A percentile compares a stretch with the other conserved stretches of the same genome.
Evolutionary conservation across 1,140 invertebrate genomes (phyloP).

Genomic region (Paramacrobiotus metropolitanus): DNA sequence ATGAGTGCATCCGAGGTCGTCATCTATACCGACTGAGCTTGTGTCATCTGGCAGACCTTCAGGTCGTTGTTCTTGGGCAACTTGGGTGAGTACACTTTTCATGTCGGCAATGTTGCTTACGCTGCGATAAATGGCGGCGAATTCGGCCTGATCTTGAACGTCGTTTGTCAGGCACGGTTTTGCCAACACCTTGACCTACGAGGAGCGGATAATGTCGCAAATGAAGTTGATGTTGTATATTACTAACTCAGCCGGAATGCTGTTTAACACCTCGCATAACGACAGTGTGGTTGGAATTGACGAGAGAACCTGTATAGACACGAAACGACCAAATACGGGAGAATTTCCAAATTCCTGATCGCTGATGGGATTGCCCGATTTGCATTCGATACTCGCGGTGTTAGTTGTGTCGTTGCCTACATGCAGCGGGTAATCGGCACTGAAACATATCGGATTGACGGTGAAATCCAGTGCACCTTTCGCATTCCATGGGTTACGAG

Average conservation of each 20-base stretch:
- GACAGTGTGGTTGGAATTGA: neutral
- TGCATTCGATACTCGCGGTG: neutral
- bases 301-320: neutral
- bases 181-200: neutral
- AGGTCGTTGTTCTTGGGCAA: neutral
- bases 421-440: neutral
- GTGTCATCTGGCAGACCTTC: neutral
- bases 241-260: too few species aligned
- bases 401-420: neutral
- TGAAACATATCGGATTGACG: neutral
- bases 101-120: too few species aligned
- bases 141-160: neutral
- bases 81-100: too few species aligned
- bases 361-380: neutral
- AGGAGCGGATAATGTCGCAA: too few species aligned
- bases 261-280: neutral
- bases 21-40: neutral
- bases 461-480: too few species aligned
- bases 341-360: neutral
- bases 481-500: too few species aligned
- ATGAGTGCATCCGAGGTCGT: too few species aligned
- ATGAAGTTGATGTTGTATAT: too few species aligned
- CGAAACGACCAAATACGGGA: neutral
- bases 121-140: neutral
- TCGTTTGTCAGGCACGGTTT: neutral